These are phyloP conservation scores for Muscina levida DNA, from an alignment of 2,888 invertebrate genomes.

Conservation along the genomic window DNA sequence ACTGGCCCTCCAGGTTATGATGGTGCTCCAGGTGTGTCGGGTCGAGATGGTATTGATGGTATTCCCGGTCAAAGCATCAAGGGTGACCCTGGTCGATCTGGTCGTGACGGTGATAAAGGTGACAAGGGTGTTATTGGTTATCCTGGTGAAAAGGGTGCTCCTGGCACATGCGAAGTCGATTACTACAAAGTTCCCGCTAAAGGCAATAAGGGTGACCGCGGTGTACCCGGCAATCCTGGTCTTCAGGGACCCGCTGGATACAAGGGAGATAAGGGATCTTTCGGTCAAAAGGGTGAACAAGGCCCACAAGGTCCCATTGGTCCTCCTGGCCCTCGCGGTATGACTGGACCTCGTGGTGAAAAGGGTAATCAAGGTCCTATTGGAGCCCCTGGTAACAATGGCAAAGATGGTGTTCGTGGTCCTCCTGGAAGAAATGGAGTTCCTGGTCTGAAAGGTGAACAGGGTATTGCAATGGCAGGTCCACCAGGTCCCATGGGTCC, in stretches of 20 bases:
- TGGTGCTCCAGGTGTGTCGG: slow-evolving; percentile 85
- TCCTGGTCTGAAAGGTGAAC: slow-evolving; percentile 86
- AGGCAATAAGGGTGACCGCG: slow-evolving; percentile 85
- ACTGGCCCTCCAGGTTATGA: slow-evolving; percentile 86
- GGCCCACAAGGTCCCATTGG: slow-evolving; percentile 84
- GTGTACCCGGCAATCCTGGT: slow-evolving; percentile 82
- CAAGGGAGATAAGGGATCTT: slow-evolving; percentile 82
- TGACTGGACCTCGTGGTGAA: slow-evolving; percentile 89
- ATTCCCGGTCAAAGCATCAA: slow-evolving; percentile 86
- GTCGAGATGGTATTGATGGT: slow-evolving; percentile 86
- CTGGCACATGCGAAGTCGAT: slow-evolving; percentile 83
- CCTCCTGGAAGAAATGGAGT: slow-evolving; percentile 83
- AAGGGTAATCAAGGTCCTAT: slow-evolving; percentile 88
- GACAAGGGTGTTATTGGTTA: slow-evolving; percentile 78
- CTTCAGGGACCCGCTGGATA: slow-evolving; percentile 83
- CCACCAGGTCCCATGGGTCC: slow-evolving; percentile 83
- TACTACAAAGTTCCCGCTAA: slow-evolving; percentile 80
- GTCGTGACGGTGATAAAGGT: slow-evolving; percentile 82
- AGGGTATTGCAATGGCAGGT: slow-evolving; percentile 84
- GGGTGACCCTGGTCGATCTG: slow-evolving; percentile 86
- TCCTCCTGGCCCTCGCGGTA: slow-evolving; percentile 86
- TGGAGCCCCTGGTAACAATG: slow-evolving; percentile 89
- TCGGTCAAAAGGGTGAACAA: slow-evolving; percentile 83
- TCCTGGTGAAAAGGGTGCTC: slow-evolving; percentile 83
- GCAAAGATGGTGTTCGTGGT: slow-evolving; percentile 84